Conservation (phyloP, 2,888 invertebrate genomes). For the Zygogramma bicolorata region DNA sequence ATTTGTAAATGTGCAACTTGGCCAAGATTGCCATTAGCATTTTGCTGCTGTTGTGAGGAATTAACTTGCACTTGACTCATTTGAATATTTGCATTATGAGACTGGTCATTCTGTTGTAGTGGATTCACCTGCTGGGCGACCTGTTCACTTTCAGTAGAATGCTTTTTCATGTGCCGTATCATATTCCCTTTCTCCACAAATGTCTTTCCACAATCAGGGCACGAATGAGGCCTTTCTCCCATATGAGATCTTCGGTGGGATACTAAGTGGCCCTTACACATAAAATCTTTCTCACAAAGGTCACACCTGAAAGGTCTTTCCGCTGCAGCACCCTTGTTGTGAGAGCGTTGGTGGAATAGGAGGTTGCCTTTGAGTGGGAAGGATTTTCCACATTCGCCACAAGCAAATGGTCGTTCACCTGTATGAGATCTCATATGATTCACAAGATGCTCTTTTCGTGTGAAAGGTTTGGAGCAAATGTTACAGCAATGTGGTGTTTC, state of each 20-base stretch:
- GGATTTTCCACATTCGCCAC: constrained; percentile 87
- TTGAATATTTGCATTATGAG: constrained; percentile 11
- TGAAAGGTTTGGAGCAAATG: constrained; percentile 80
- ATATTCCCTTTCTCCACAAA: constrained; percentile 87
- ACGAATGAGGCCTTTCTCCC: constrained; percentile 73
- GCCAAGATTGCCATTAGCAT: constrained; percentile 61
- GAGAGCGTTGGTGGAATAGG: constrained; percentile 88
- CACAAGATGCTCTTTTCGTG: constrained; percentile 79
- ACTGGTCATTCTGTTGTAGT: constrained; percentile 38
- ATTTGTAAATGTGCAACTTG: constrained; percentile 58
- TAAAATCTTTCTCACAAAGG: constrained; percentile 87
- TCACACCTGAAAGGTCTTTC: constrained; percentile 79
- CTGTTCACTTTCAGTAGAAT: constrained; percentile 61
- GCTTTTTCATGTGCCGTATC: constrained; percentile 80
- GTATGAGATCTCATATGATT: constrained; percentile 85
- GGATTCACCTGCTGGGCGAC: constrained; percentile 16
- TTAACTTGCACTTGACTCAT: constrained; percentile 21
- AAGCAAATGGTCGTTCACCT: constrained; percentile 85
- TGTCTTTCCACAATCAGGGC: constrained; percentile 80
- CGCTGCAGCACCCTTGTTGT: constrained; percentile 75
- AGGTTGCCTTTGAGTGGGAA: constrained; percentile 86
- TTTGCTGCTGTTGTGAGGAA: constrained; percentile 50
- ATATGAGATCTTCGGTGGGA: constrained; percentile 86
- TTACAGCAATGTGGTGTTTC: constrained; percentile 81
- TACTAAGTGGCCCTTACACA: constrained; percentile 88